A percentile compares a stretch with the other conserved stretches of the same genome.
Conservation (phyloP, 2,113 vertebrate species). For the Gadus chalcogrammus region DNA sequence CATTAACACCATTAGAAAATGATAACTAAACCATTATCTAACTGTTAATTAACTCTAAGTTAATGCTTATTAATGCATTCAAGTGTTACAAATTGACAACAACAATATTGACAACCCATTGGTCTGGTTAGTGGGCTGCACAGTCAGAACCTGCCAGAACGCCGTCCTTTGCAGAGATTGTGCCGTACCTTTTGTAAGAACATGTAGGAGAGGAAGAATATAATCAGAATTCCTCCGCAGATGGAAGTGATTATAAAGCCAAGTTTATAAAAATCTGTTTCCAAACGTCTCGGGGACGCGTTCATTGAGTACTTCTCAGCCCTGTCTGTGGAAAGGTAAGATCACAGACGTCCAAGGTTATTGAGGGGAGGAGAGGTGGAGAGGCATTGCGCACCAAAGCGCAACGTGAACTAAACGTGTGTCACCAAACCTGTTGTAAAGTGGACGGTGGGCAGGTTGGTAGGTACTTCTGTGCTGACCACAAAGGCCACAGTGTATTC, state of each 20-base stretch:
- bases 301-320: constrained; percentile 39
- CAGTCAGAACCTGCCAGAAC: no score
- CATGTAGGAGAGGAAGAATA: constrained; percentile 62
- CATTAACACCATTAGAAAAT: no score
- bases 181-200: constrained; percentile 61
- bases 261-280: constrained; percentile 57
- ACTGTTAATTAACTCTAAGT: no score
- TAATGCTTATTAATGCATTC: no score
- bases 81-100: no score
- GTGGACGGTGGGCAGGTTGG: constrained; percentile 35
- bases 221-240: constrained; percentile 62
- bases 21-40: no score
- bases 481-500: constrained; percentile 61
- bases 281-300: constrained; percentile 47
- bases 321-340: constrained; percentile 14
- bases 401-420: not conserved
- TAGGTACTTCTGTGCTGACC: constrained; percentile 44
- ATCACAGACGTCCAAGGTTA: constrained; percentile 1
- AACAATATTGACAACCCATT: no score
- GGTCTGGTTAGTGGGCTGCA: no score
- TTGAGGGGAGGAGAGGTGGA: constrained; percentile 9
- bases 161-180: not conserved
- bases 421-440: constrained; percentile 51
- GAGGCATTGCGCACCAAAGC: not conserved
- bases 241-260: constrained; percentile 62